phyloP scores from a whole-genome alignment of 2,888 invertebrate genomes.

The Lithophane leautieri region DNA sequence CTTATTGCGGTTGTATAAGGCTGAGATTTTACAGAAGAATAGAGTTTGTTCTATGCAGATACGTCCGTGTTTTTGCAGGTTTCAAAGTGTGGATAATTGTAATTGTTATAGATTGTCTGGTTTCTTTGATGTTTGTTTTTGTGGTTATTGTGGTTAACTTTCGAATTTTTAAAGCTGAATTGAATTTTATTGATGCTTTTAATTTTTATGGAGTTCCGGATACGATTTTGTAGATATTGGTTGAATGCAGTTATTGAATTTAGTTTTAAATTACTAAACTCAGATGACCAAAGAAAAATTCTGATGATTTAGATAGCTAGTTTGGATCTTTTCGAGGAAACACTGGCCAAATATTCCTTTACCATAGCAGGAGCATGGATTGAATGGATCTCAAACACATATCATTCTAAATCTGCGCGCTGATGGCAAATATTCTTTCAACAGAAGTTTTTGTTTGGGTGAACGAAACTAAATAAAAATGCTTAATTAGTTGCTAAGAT shows the following conservation, averaged over 20 bases:
- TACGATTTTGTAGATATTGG: not conserved
- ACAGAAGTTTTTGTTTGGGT: not conserved
- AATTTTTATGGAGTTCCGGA: slow-evolving; percentile 9
- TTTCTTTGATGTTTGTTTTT: slow-evolving; percentile 32
- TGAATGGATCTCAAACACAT: not conserved
- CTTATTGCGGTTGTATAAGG: slow-evolving; percentile 34
- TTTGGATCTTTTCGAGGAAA: not conserved
- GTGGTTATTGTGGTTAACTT: slow-evolving; percentile 23
- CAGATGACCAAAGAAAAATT: not conserved
- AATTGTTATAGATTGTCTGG: slow-evolving; percentile 15
- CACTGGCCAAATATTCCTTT: not conserved
- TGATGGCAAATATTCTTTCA: not conserved
- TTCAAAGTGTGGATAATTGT: slow-evolving; percentile 48
- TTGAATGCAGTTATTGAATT: not conserved
- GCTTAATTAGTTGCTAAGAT: too few relatives aligned
- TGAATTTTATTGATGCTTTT: slow-evolving; percentile 20
- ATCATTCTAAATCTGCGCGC: not conserved
- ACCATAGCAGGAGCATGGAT: not conserved
- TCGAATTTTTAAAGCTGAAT: slow-evolving; percentile 25
- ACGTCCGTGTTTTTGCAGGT: slow-evolving; percentile 25
- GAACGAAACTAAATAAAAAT: too few relatives aligned
- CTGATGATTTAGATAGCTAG: not conserved
- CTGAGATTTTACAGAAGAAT: slow-evolving; percentile 17
- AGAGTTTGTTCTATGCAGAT: slow-evolving; percentile 39
- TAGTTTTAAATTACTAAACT: not conserved